A percentile compares a stretch with the other conserved stretches of the same genome.
Conservation (phyloP, 2,797 vertebrate genomes). For the Cynodonichthys magdalenae region DNA sequence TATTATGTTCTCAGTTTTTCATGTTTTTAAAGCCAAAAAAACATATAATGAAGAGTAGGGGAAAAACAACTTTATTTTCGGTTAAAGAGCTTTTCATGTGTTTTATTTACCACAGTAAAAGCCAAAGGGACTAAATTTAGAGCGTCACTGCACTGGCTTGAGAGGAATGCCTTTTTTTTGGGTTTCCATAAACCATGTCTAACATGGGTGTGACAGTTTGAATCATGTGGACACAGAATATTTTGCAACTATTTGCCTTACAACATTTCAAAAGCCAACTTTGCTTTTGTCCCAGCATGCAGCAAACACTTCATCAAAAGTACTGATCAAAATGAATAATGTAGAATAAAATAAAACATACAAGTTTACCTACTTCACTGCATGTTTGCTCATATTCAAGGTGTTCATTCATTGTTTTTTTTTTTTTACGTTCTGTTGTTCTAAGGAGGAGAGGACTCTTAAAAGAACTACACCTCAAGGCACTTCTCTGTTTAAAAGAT, state of each 20-base stretch:
- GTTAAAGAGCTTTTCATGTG: background rate
- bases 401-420: conserved; percentile 10
- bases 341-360: background rate
- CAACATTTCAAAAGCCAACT: conserved; percentile 30
- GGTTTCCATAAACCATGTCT: conserved; percentile 25
- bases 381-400: conserved; percentile 12
- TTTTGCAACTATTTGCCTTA: conserved; percentile 49
- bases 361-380: conserved; percentile 3
- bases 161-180: conserved; percentile 35
- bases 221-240: conserved; percentile 48
- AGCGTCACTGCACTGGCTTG: conserved; percentile 5
- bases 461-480: conserved; percentile 9
- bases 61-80: too few relatives aligned
- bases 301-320: conserved; percentile 14
- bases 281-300: conserved; percentile 24
- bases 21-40: background rate
- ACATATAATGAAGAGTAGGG: background rate
- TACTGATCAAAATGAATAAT: conserved; percentile 8
- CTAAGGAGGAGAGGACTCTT: background rate
- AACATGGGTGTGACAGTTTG: conserved; percentile 54
- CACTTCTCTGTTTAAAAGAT: conserved; percentile 6
- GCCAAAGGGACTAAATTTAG: conserved; percentile 12
- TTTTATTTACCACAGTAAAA: background rate
- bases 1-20: background rate
- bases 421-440: conserved; percentile 16